These are phyloP conservation scores for Thecophora atra DNA, from an alignment of 2,888 invertebrate genomes.

Conservation along the genomic window DNA sequence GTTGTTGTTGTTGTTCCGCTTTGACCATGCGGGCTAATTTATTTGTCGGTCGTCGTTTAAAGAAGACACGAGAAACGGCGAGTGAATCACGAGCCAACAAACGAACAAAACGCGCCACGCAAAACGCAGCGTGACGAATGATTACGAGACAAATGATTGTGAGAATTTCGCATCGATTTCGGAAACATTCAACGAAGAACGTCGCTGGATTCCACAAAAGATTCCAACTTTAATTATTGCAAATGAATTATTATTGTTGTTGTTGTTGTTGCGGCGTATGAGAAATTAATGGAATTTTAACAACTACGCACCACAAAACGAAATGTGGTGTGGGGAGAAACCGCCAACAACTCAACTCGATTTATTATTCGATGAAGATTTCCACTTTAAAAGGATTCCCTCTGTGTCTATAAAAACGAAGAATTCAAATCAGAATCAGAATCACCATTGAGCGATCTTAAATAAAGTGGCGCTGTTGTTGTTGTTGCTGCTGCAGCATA, in stretches of 20 bases:
- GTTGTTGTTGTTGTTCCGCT: constrained; percentile 13
- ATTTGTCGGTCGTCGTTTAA: background rate
- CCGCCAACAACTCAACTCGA: background rate
- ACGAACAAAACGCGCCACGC: background rate
- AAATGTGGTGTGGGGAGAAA: background rate
- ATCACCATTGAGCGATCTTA: constrained; percentile 11
- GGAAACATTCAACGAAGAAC: constrained; percentile 14
- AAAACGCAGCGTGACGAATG: constrained; percentile 25
- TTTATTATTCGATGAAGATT: constrained; percentile 18
- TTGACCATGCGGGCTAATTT: background rate
- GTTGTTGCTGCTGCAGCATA: constrained; percentile 20
- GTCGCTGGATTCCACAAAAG: background rate
- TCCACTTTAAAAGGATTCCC: constrained; percentile 5
- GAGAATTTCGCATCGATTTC: constrained; percentile 13
- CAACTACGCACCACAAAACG: background rate
- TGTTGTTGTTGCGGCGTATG: background rate
- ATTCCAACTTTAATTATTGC: constrained; percentile 22
- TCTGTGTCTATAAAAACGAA: background rate
- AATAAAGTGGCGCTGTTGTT: constrained; percentile 12
- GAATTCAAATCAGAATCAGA: background rate
- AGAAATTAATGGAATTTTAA: background rate
- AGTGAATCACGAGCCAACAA: constrained; percentile 21
- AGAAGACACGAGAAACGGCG: background rate
- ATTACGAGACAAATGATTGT: constrained; percentile 8
- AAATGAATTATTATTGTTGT: constrained; percentile 6